Evolutionary conservation across 1,140 invertebrate genomes (phyloP), one percentile per base, ranked within the genome.

Genomic region (Trialeurodes vaporariorum): DNA sequence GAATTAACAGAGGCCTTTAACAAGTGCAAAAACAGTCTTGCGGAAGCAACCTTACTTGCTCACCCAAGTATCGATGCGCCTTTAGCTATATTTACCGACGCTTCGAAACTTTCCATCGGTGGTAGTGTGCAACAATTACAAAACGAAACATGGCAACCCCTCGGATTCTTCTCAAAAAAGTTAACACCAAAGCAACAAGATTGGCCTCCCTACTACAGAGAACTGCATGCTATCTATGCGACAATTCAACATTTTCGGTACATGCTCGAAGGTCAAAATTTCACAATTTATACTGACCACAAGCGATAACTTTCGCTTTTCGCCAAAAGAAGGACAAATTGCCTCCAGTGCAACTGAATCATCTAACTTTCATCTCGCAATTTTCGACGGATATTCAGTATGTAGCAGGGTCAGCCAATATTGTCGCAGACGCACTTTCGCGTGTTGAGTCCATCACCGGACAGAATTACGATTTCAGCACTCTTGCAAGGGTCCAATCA

Each of bases 111-210:
- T 1, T 70, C 75, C 0, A 73, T 81, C 11, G 79, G 79, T 17
- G 76, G 73, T 2, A 71, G 66, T 2, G 61, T 82, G 2, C 73
- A 80, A 23, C 79, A 80, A 70, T 17, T 24, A 0, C 61, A 62
- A n/a, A 26, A 71, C 12, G 64, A 69, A 11, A 17, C 61, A 1
- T 73, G 72, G 71, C 49, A 72, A 58, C 79, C 79, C 5, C 67
- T 81, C 0, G 76, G n/a, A n/a, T n/a, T n/a, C n/a, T n/a, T n/a
- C n/a, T n/a, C n/a, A n/a, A n/a, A n/a, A n/a, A n/a, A n/a, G 67
- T 12, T 81, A 80, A 69, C 79, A 77, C 66, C 77, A 74, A 12
- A 75, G 71, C 63, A 76, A 75, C 66, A 67, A 80, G 5, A 71
- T 61, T 5, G n/a, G 68, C 17, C 25, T 76, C 2, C 0, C 62